A percentile compares a stretch with the other conserved stretches of the same genome.
These are phyloP conservation scores for Actinostola sp. DNA, from an alignment of 92 coral and sea anemone species.

Conservation along the genomic window DNA sequence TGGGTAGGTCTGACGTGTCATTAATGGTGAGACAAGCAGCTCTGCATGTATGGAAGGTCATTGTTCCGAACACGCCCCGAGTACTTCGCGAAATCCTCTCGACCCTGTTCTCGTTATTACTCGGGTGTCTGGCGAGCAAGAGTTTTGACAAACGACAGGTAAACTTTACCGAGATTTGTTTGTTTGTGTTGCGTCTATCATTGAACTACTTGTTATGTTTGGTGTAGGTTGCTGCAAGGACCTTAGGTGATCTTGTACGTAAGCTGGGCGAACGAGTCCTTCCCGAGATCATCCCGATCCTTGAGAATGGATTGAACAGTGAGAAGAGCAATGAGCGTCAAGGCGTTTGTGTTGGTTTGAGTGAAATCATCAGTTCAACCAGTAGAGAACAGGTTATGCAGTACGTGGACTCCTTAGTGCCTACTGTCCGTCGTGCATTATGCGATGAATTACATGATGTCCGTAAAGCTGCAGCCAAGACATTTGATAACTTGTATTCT, in stretches of 20 bases:
- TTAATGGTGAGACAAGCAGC: constrained; percentile 98
- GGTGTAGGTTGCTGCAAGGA: constrained; percentile 87
- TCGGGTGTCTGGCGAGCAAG: constrained; percentile 97
- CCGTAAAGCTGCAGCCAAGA: constrained; percentile 87
- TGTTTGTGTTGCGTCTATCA: neutral
- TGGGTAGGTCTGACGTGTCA: constrained; percentile 99
- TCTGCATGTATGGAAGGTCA: constrained; percentile 98
- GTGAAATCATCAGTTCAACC: constrained; percentile 93
- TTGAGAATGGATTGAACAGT: constrained; percentile 92
- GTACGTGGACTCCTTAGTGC: constrained; percentile 90
- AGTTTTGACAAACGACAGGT: constrained; percentile 98
- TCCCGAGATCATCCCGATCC: constrained; percentile 96
- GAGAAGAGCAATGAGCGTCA: constrained; percentile 88
- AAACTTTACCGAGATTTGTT: neutral
- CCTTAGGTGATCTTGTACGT: constrained; percentile 95
- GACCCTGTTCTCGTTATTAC: constrained; percentile 89
- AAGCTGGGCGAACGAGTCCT: constrained; percentile 95
- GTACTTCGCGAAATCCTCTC: constrained; percentile 94
- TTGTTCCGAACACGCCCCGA: constrained; percentile 98
- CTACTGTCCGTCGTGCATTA: constrained; percentile 93
- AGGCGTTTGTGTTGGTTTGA: constrained; percentile 97
- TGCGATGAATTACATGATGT: constrained; percentile 93
- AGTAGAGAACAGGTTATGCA: constrained; percentile 94
- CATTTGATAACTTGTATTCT: constrained; percentile 90
- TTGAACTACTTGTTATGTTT: neutral